Percentiles rank a stretch among this genome's conserved stretches.
Evolutionary conservation across 2,113 vertebrate genomes (phyloP).

Genomic region (Dromiciops gliroides): DNA sequence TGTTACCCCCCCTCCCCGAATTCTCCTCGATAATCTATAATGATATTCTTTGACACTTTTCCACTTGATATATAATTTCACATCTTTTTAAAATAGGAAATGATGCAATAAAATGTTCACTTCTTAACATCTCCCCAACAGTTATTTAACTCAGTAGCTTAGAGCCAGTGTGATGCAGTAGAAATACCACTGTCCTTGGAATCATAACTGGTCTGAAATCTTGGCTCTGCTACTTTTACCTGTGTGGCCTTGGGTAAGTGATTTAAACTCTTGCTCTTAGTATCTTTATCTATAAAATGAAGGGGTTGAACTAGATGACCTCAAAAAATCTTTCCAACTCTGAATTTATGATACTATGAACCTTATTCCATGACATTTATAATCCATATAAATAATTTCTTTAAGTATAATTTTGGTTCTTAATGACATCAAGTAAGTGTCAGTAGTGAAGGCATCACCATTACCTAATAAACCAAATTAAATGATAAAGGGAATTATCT

Average conservation of each 20-base stretch:
- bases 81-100: no score
- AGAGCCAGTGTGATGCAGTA: no score
- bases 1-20: no score
- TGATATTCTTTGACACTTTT: no score
- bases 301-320: not conserved
- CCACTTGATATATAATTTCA: no score
- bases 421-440: not conserved
- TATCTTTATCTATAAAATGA: not conserved
- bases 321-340: not conserved
- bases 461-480: not conserved
- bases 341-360: not conserved
- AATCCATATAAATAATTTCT: not conserved
- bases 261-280: not conserved
- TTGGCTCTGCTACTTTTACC: no score
- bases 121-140: no score
- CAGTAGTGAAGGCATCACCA: not conserved
- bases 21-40: no score
- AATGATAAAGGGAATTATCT: not conserved
- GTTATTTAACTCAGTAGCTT: no score
- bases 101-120: no score
- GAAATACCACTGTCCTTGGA: no score
- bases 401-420: not conserved
- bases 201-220: no score
- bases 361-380: not conserved
- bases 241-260: not conserved